Evolutionary conservation across 2,113 vertebrate genomes (phyloP).

Genomic region (Illadopsis cleaveri): DNA sequence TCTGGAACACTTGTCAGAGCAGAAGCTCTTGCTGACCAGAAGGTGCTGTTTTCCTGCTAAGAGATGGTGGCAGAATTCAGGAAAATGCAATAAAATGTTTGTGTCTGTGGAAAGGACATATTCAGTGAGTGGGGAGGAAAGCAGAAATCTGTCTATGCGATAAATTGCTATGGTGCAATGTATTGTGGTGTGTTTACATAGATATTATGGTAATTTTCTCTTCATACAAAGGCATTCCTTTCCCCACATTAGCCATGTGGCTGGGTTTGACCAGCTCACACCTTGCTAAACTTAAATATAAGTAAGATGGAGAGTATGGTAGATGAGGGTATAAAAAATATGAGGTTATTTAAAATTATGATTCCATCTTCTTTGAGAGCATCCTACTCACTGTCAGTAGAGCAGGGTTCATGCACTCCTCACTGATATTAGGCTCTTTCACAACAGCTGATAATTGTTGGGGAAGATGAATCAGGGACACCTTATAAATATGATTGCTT

Average conservation of each 20-base stretch:
- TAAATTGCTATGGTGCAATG: background rate
- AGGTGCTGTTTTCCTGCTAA: background rate
- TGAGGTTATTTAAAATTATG: background rate
- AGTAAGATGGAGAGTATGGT: background rate
- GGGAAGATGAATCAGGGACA: no score
- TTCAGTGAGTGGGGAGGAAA: background rate
- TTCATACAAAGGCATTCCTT: background rate
- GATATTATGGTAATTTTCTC: background rate
- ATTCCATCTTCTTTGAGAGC: background rate
- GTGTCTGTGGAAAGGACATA: background rate
- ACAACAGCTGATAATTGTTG: background rate
- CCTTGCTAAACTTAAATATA: background rate
- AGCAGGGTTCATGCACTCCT: background rate
- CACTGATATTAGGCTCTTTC: background rate
- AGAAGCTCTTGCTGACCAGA: background rate
- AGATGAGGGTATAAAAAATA: background rate
- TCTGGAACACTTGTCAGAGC: background rate
- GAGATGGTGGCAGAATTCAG: background rate
- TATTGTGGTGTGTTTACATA: background rate
- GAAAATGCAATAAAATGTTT: background rate
- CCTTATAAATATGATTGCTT: no score
- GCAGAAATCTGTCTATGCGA: background rate
- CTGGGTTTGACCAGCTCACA: background rate
- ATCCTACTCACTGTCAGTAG: background rate
- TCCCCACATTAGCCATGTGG: background rate